Percentiles rank a stretch among this genome's conserved stretches.
Evolutionary conservation across 2,113 vertebrate genomes (phyloP).

Genomic region (Orientallactaga bullata): DNA sequence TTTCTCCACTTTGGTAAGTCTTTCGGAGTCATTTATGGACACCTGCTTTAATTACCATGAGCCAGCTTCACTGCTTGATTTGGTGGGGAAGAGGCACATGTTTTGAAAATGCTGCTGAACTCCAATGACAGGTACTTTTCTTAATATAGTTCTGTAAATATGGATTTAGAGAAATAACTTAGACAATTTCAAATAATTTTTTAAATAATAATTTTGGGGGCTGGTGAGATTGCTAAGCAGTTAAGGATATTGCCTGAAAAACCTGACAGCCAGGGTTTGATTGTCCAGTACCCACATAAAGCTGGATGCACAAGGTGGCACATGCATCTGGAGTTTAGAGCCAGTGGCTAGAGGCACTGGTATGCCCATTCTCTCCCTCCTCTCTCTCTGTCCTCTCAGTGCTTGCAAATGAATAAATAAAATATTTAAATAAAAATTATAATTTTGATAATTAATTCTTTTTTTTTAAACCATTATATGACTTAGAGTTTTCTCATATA

Average conservation of each 20-base stretch:
- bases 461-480: not conserved
- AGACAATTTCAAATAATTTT: not conserved
- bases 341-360: no score
- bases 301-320: no score
- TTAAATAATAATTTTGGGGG: not conserved
- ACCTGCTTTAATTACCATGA: not conserved
- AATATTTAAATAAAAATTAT: not conserved
- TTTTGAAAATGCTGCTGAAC: constrained; percentile 3
- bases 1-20: constrained; percentile 36
- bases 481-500: not conserved
- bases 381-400: no score
- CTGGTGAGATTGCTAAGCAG: no score
- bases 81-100: not conserved
- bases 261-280: no score
- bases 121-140: not conserved
- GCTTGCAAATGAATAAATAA: no score
- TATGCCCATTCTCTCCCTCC: no score
- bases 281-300: no score
- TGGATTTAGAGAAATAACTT: not conserved
- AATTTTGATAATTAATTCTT: not conserved
- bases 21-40: not conserved
- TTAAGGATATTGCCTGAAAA: no score
- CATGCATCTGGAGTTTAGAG: no score
- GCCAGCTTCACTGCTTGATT: not conserved
- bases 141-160: not conserved